Evolutionary conservation across 2,797 vertebrate genomes (phyloP).

Genomic region (Hippocampus kuda): DNA sequence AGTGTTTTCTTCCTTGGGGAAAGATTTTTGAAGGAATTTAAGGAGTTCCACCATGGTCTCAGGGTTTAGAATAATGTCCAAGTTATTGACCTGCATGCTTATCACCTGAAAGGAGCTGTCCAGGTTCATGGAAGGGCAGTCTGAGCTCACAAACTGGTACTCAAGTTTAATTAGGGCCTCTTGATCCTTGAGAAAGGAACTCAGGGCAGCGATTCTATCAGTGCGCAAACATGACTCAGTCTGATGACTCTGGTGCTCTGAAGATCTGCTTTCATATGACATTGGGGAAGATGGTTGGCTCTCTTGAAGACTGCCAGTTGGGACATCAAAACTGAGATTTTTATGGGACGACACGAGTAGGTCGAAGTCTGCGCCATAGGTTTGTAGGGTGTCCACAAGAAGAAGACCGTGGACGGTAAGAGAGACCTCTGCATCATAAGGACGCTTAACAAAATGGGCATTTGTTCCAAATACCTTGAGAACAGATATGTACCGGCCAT

Average conservation of each 20-base stretch:
- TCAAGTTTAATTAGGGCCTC: constrained; percentile 92
- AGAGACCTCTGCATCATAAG: constrained; percentile 88
- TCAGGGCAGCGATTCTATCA: constrained; percentile 50
- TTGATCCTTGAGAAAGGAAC: constrained; percentile 68
- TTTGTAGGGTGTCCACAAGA: constrained; percentile 93
- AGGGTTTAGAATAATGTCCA: constrained; percentile 96
- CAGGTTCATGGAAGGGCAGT: constrained; percentile 92
- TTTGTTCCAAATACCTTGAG: constrained; percentile 96
- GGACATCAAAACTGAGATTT: constrained; percentile 89
- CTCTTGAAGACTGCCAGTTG: constrained; percentile 85
- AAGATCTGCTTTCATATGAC: constrained; percentile 44
- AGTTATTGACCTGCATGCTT: constrained; percentile 87
- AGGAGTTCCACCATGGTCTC: constrained; percentile 96
- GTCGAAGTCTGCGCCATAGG: constrained; percentile 92
- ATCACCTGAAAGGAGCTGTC: constrained; percentile 91
- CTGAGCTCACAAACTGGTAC: constrained; percentile 95
- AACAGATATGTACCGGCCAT: constrained; percentile 90
- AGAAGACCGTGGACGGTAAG: constrained; percentile 91
- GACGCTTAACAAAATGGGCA: constrained; percentile 91
- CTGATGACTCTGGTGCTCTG: constrained; percentile 44
- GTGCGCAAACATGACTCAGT: constrained; percentile 32
- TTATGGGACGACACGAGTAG: constrained; percentile 96
- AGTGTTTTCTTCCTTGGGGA: constrained; percentile 84
- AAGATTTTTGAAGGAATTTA: constrained; percentile 92
- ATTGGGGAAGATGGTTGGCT: constrained; percentile 83